Conservation (phyloP, 2,797 vertebrate genomes). For the Sebastes ruberrimus region DNA sequence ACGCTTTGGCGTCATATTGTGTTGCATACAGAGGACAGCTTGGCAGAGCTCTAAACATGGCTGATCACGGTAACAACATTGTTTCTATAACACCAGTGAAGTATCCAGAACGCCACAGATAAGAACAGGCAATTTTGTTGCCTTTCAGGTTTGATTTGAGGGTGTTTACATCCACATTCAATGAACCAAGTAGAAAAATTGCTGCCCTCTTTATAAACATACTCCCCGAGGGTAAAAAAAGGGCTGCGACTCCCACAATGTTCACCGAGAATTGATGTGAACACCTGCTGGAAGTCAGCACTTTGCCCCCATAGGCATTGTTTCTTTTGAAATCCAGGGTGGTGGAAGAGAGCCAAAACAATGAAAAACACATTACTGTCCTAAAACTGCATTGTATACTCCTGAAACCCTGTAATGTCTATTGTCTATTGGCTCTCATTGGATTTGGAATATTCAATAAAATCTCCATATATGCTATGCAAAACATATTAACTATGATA, state of each 20-base stretch:
- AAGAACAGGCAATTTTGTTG: conserved; percentile 13
- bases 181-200: conserved; percentile 10
- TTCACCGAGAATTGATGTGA: conserved; percentile 10
- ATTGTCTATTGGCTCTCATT: not conserved
- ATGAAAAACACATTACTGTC: not conserved
- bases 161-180: conserved; percentile 22
- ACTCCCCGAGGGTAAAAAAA: not conserved
- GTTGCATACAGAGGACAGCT: not conserved
- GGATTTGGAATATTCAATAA: not conserved
- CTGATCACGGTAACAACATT: not conserved
- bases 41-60: not conserved
- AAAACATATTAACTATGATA: not conserved
- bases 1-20: no score
- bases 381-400: not conserved
- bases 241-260: not conserved
- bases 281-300: conserved; percentile 28
- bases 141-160: conserved; percentile 29
- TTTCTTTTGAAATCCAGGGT: conserved; percentile 7
- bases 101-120: not conserved
- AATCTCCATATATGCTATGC: not conserved
- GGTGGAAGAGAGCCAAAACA: not conserved
- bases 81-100: not conserved
- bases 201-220: conserved; percentile 4
- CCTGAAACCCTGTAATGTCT: not conserved
- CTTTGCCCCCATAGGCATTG: conserved; percentile 4